Base-by-base conservation (phyloP, 2,113 vertebrate species). In the Plotosus lineatus region DNA sequence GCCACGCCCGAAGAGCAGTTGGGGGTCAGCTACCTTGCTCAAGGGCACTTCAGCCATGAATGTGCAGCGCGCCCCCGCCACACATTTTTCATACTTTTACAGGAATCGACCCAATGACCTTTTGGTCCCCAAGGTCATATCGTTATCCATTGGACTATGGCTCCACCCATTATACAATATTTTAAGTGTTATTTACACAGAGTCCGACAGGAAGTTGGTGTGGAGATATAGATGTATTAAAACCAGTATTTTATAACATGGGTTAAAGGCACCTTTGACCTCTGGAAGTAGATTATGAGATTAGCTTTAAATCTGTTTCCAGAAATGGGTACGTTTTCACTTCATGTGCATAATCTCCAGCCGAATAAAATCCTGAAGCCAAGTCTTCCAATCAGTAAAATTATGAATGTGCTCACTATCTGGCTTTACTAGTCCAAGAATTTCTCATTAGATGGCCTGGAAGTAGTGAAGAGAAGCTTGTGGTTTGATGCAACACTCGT, bases 351-450 rank as follows among this genome's bases (percentile, higher is more conserved):
- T 69, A 42, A 42, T 44, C 38, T 6, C 15, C 14, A 36, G 44
- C 23, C n/a, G 23, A 69, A 44, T 44, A n/a, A 15, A 68, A 42
- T 44, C 36, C 61, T 44, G 40, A 40, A n/a, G 21, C 38, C 44
- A 42, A 66, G 17, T 65, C 65, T 23, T 69, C 38, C 44, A 51
- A 17, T 28, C 31, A n/a, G 33, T 46, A 69, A 55, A 79, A 11
- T 79, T 19, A 36, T 46, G 56, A 5, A 23, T n/a, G 40, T 48
- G 71, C 38, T 33, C 17, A 31, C 17, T 31, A 28, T n/a, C 15
- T 53, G 21, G 61, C 46, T 78, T 79, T 44, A 23, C n/a, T n/a
- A n/a, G n/a, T n/a, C n/a, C 38, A 44, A 26, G 31, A 68, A 38
- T 51, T 48, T 17, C 74, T 75, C 36, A 17, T 40, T 61, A 46